Evolutionary conservation across 2,888 invertebrate genomes (phyloP).

Genomic region (Reticulitermes lucifugus): DNA sequence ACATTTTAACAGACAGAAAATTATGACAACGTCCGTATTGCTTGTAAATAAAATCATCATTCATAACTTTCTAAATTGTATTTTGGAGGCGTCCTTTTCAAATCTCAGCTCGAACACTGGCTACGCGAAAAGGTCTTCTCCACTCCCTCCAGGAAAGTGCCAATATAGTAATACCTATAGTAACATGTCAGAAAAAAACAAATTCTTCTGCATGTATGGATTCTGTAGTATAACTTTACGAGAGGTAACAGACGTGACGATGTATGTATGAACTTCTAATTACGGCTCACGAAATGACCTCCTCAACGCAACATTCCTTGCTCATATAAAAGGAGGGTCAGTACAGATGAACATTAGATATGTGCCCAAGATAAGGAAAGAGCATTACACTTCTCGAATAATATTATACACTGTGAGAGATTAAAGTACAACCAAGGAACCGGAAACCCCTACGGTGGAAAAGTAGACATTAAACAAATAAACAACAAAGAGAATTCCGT

Average conservation of each 20-base stretch:
- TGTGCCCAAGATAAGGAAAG: not conserved
- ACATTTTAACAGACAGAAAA: too few relatives aligned
- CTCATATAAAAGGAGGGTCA: not conserved
- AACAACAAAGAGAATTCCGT: not conserved
- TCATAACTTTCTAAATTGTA: too few relatives aligned
- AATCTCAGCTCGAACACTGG: too few relatives aligned
- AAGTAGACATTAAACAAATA: not conserved
- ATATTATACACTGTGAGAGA: not conserved
- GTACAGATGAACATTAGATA: not conserved
- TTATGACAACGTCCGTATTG: too few relatives aligned
- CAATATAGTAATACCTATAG: too few relatives aligned
- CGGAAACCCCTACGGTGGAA: not conserved
- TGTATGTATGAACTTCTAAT: slow-evolving; percentile 27
- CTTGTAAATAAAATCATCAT: too few relatives aligned
- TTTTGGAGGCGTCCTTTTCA: too few relatives aligned
- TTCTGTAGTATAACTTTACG: not conserved
- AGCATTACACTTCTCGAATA: slow-evolving; percentile 17
- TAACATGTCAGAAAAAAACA: too few relatives aligned
- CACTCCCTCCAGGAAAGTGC: too few relatives aligned
- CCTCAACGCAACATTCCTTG: slow-evolving; percentile 27
- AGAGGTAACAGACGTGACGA: slow-evolving; percentile 11
- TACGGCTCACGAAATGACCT: slow-evolving; percentile 27
- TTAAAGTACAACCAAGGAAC: not conserved
- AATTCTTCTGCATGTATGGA: not conserved
- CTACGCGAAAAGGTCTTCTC: too few relatives aligned